Conservation (phyloP, 2,888 invertebrate genomes). For the Dicyrtomina minuta region DNA sequence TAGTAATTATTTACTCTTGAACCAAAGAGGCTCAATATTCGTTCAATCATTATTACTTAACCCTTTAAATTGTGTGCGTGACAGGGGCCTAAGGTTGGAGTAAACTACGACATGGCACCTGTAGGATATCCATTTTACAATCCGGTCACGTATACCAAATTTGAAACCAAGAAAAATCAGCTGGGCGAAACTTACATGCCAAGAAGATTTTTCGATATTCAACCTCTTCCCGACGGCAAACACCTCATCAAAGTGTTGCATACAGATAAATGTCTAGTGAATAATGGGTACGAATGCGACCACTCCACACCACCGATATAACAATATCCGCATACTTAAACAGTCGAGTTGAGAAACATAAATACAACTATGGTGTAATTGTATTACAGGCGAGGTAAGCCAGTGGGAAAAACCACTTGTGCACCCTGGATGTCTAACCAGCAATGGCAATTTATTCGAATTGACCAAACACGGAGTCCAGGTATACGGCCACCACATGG, state of each 20-base stretch:
- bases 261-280: conserved; percentile 36
- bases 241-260: conserved; percentile 32
- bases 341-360: background rate
- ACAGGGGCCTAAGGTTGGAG: conserved; percentile 32
- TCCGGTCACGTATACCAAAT: conserved; percentile 35
- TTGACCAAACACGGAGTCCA: conserved; percentile 10
- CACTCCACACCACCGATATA: no score
- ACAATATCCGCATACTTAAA: background rate
- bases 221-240: conserved; percentile 32
- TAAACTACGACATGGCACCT: conserved; percentile 34
- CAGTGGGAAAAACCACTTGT: conserved; percentile 36
- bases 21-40: no score
- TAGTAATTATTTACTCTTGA: no score
- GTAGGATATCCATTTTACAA: conserved; percentile 29
- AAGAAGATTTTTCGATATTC: conserved; percentile 33
- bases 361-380: background rate
- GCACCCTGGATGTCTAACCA: conserved; percentile 34
- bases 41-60: no score
- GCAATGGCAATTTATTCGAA: conserved; percentile 34
- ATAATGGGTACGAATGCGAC: conserved; percentile 39
- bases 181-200: conserved; percentile 36
- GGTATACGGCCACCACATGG: background rate
- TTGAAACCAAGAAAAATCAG: conserved; percentile 28
- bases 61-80: background rate
- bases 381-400: conserved; percentile 20